These are phyloP conservation scores for Tenthredo scrophulariae DNA, from an alignment of 2,888 invertebrate genomes.

Conservation along the genomic window DNA sequence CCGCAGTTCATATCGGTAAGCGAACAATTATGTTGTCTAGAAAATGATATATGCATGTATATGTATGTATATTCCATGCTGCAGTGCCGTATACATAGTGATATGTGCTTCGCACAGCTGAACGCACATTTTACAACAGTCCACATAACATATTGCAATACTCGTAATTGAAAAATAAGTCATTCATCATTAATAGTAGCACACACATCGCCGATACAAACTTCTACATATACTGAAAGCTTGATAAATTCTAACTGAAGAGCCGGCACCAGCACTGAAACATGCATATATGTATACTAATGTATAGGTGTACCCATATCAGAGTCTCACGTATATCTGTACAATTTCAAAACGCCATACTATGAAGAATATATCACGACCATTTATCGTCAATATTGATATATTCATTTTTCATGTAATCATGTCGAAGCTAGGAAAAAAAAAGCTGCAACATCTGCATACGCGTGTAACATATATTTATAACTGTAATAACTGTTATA, in stretches of 20 bases:
- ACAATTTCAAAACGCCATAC: background rate
- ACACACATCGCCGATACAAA: background rate
- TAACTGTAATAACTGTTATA: background rate
- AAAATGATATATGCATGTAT: background rate
- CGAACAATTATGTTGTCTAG: background rate
- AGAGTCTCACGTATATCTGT: background rate
- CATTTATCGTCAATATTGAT: background rate
- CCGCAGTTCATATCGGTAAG: background rate
- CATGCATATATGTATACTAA: background rate
- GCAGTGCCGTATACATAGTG: background rate
- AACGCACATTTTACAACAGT: conserved; percentile 24
- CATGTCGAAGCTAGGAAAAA: background rate
- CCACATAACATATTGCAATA: background rate
- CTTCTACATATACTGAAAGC: background rate
- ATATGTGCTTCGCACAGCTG: background rate
- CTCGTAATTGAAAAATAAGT: background rate
- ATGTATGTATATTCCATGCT: background rate
- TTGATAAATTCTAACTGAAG: background rate
- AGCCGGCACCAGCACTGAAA: background rate
- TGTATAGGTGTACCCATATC: background rate
- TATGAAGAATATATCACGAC: background rate
- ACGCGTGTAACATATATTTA: background rate
- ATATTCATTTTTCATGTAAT: background rate
- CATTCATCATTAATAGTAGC: background rate
- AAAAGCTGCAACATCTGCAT: background rate